phyloP scores from a whole-genome alignment of 2,888 invertebrate genomes.

The Nezara viridula region DNA sequence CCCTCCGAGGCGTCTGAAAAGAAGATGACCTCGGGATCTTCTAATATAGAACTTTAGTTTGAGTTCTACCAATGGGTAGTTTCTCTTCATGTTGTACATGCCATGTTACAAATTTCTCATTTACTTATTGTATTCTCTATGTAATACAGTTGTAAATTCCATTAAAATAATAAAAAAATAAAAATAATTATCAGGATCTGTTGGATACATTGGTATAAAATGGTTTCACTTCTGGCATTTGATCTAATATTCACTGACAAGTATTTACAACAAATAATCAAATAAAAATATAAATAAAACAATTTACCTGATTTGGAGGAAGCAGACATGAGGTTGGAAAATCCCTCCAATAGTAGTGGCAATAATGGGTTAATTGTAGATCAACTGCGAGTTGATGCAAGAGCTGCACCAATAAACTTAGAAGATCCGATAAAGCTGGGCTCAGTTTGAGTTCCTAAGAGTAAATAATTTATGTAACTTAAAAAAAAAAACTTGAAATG shows the following conservation, averaged over 20 bases:
- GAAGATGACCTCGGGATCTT: too few relatives aligned
- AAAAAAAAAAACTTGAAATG: background rate
- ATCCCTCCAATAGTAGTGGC: conserved; percentile 88
- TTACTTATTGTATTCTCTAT: too few relatives aligned
- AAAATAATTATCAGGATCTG: too few relatives aligned
- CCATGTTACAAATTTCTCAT: too few relatives aligned
- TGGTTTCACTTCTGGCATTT: too few relatives aligned
- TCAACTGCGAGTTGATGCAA: conserved; percentile 84
- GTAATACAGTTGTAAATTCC: too few relatives aligned
- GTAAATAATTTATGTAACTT: conserved; percentile 27
- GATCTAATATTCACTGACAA: background rate
- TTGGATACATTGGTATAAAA: too few relatives aligned
- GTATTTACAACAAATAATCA: background rate
- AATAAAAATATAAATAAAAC: background rate
- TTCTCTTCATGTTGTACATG: too few relatives aligned
- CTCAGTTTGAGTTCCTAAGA: conserved; percentile 84
- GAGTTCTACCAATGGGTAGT: too few relatives aligned
- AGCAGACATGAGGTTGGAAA: conserved; percentile 77
- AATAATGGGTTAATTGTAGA: conserved; percentile 79
- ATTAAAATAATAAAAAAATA: too few relatives aligned
- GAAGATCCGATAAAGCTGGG: conserved; percentile 77
- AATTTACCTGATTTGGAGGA: conserved; percentile 52
- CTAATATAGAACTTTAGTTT: too few relatives aligned
- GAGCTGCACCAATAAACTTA: conserved; percentile 78
- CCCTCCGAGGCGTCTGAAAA: too few relatives aligned